These are phyloP conservation scores for Microchirus variegatus DNA, from an alignment of 2,797 vertebrate genomes.

Conservation along the genomic window DNA sequence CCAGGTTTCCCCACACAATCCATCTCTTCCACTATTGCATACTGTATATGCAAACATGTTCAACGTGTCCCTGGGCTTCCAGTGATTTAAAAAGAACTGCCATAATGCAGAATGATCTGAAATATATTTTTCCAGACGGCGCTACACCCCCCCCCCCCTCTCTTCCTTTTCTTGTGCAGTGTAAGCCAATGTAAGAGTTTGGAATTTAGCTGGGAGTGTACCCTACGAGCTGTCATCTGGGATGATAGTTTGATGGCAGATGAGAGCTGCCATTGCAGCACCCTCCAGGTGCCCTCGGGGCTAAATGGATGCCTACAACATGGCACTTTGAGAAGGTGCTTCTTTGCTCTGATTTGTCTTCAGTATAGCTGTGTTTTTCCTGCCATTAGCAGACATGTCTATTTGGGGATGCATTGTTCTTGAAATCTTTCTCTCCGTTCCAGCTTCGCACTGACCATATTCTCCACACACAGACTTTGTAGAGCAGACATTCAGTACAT, in stretches of 20 bases:
- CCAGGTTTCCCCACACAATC: background rate
- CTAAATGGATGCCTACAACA: slow-evolving; percentile 70
- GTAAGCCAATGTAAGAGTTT: slow-evolving; percentile 43
- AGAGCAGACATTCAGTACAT: background rate
- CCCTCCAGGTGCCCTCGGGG: slow-evolving; percentile 85
- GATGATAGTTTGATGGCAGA: slow-evolving; percentile 72
- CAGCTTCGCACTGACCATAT: slow-evolving; percentile 9
- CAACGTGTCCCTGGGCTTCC: slow-evolving; percentile 5
- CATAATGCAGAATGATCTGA: slow-evolving; percentile 77
- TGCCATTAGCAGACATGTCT: slow-evolving; percentile 52
- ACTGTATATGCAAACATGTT: background rate
- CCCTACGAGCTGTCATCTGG: slow-evolving; percentile 64
- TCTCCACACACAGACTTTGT: background rate
- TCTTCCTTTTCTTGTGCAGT: slow-evolving; percentile 20
- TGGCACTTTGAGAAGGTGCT: slow-evolving; percentile 65
- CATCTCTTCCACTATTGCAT: background rate
- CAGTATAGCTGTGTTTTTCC: slow-evolving; percentile 50
- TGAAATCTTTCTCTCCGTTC: slow-evolving; percentile 14
- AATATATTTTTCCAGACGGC: slow-evolving; percentile 80
- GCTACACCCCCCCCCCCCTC: slow-evolving; percentile 70
- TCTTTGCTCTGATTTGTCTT: slow-evolving; percentile 64
- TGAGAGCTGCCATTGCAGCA: slow-evolving; percentile 78
- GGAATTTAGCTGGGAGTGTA: slow-evolving; percentile 56
- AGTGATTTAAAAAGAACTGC: slow-evolving; percentile 7
- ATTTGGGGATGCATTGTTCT: slow-evolving; percentile 20